These are phyloP conservation scores for Heliconius hortense DNA, from an alignment of 2,888 invertebrate species.

Conservation along the genomic window DNA sequence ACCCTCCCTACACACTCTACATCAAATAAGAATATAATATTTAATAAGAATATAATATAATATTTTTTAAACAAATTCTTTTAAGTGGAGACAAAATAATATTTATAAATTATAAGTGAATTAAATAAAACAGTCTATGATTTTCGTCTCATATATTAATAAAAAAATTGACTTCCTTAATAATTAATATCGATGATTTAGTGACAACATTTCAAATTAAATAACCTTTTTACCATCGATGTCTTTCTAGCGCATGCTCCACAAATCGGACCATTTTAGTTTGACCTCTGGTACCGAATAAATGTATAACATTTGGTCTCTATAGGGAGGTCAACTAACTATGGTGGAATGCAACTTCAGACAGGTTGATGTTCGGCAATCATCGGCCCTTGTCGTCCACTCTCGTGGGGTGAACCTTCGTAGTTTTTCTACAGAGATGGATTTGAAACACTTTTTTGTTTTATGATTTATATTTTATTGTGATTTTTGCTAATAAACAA, in stretches of 20 bases:
- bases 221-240: constrained; percentile 49
- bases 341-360: constrained; percentile 58
- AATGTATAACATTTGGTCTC: constrained; percentile 46
- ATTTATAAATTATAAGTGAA: no score
- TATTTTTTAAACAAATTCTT: no score
- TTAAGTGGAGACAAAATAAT: no score
- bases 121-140: no score
- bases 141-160: neutral
- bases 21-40: no score
- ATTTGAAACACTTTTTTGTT: constrained; percentile 38
- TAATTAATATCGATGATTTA: constrained; percentile 30
- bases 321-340: constrained; percentile 46
- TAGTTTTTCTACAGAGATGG: constrained; percentile 51
- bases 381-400: constrained; percentile 53
- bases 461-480: neutral
- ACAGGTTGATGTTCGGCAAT: constrained; percentile 50
- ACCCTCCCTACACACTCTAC: no score
- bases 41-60: no score
- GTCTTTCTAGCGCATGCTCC: constrained; percentile 58
- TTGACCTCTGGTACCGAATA: constrained; percentile 46
- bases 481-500: no score
- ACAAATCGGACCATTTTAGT: constrained; percentile 47
- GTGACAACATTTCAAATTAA: constrained; percentile 41
- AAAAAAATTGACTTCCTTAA: neutral
- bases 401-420: constrained; percentile 51